Conservation (phyloP, 1,140 invertebrate species). For the Cryptotermes secundus region DNA sequence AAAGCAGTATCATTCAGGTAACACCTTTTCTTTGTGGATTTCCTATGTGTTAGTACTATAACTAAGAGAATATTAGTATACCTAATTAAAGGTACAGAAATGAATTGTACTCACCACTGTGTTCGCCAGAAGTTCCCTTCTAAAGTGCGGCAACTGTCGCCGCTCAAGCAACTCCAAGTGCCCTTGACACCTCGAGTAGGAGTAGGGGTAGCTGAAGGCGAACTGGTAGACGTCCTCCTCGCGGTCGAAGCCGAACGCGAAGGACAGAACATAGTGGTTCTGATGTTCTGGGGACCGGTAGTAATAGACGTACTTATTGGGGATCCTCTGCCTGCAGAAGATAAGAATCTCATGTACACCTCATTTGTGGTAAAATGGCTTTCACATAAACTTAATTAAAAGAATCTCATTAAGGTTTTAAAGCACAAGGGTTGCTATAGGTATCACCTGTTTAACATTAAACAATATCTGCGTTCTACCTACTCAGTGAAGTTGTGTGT, state of each 20-base stretch:
- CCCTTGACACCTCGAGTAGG: conserved; percentile 84
- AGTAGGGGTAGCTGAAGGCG: conserved; percentile 89
- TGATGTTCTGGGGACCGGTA: conserved; percentile 88
- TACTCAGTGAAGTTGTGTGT: too few species aligned
- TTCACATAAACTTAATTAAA: too few species aligned
- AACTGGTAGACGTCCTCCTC: conserved; percentile 95
- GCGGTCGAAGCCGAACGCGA: conserved; percentile 91
- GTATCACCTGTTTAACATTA: too few species aligned
- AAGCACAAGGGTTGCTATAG: too few species aligned
- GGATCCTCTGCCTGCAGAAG: conserved; percentile 73
- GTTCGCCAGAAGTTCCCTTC: conserved; percentile 66
- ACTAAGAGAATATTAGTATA: too few species aligned
- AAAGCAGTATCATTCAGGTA: too few species aligned
- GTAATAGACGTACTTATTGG: conserved; percentile 88
- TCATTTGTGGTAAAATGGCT: too few species aligned
- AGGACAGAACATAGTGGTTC: conserved; percentile 90
- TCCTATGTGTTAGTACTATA: too few species aligned
- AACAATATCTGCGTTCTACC: too few species aligned
- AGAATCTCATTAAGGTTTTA: too few species aligned
- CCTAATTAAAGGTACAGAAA: too few species aligned
- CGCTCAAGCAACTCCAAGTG: conserved; percentile 78
- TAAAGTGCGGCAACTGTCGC: conserved; percentile 59
- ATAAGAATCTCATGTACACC: neutral
- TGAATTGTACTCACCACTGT: conserved; percentile 62
- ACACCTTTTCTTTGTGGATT: too few species aligned